Percentiles rank a stretch among this genome's conserved stretches.
These are phyloP conservation scores for Bombyx mandarina DNA, from an alignment of 1,140 invertebrate genomes.

Conservation along the genomic window DNA sequence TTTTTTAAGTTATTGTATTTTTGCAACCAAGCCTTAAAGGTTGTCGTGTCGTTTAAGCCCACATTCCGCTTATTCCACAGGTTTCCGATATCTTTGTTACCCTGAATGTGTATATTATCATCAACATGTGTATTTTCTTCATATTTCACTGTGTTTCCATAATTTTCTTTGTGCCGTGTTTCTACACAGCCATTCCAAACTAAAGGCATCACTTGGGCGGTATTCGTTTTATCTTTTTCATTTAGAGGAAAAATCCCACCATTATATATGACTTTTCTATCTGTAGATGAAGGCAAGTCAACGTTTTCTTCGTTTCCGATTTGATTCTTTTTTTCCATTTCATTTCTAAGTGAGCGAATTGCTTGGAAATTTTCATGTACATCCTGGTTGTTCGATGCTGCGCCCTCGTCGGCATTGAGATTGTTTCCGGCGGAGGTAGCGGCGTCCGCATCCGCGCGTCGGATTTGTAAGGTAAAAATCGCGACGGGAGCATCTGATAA, in stretches of 20 bases:
- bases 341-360: conserved; percentile 43
- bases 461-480: conserved; percentile 50
- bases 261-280: conserved; percentile 23
- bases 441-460: conserved; percentile 45
- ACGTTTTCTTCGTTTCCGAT: conserved; percentile 27
- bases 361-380: conserved; percentile 49
- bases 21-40: conserved; percentile 37
- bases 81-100: conserved; percentile 21
- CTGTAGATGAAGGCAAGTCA: conserved; percentile 28
- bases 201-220: conserved; percentile 30
- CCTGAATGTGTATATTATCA: conserved; percentile 17
- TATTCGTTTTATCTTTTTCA: conserved; percentile 13
- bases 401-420: conserved; percentile 41
- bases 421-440: conserved; percentile 53
- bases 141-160: conserved; percentile 18
- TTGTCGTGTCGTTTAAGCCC: conserved; percentile 24
- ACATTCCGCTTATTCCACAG: conserved; percentile 43
- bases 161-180: conserved; percentile 29
- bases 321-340: conserved; percentile 39
- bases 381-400: conserved; percentile 22
- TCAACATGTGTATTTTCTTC: conserved; percentile 29
- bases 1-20: conserved; percentile 44
- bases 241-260: conserved; percentile 9
- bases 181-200: conserved; percentile 55
- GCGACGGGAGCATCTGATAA: conserved; percentile 25